These are phyloP conservation scores for Tetragonisca angustula DNA, from an alignment of 2,888 invertebrate species.

Conservation along the genomic window DNA sequence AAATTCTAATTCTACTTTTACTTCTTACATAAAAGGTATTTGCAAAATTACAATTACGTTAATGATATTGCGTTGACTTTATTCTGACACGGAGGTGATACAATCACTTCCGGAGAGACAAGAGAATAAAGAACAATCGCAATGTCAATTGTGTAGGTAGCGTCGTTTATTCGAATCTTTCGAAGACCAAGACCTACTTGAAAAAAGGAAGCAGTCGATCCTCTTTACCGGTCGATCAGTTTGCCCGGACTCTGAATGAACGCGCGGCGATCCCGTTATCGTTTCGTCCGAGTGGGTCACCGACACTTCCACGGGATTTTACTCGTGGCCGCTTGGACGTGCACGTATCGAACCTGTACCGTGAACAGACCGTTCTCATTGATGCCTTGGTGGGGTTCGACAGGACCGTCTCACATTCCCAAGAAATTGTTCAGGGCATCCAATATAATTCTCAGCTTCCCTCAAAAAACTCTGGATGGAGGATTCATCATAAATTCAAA, in stretches of 20 bases:
- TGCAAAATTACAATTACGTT: not conserved
- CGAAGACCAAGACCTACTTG: slow-evolving; percentile 47
- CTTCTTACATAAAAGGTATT: not conserved
- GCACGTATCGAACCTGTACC: slow-evolving; percentile 57
- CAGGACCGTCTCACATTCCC: slow-evolving; percentile 60
- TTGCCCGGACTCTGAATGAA: slow-evolving; percentile 59
- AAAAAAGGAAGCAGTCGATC: slow-evolving; percentile 47
- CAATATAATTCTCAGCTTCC: not conserved
- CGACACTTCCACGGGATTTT: slow-evolving; percentile 73
- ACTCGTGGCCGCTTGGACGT: slow-evolving; percentile 54
- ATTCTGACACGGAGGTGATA: not conserved
- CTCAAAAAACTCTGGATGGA: not conserved
- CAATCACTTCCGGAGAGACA: not conserved
- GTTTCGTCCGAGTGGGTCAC: slow-evolving; percentile 82
- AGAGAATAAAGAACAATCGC: not conserved
- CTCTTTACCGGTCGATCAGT: slow-evolving; percentile 47
- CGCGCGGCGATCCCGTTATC: slow-evolving; percentile 80
- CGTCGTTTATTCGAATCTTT: slow-evolving; percentile 10
- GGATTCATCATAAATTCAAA: not conserved
- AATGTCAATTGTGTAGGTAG: not conserved
- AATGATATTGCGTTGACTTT: not conserved
- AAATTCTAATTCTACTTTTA: too few species aligned
- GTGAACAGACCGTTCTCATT: slow-evolving; percentile 55
- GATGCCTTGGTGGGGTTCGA: slow-evolving; percentile 63
- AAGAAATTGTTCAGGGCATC: not conserved